These are phyloP conservation scores for Sinocyclocheilus anophthalmus DNA, from an alignment of 2,113 vertebrate genomes.

Conservation along the genomic window DNA sequence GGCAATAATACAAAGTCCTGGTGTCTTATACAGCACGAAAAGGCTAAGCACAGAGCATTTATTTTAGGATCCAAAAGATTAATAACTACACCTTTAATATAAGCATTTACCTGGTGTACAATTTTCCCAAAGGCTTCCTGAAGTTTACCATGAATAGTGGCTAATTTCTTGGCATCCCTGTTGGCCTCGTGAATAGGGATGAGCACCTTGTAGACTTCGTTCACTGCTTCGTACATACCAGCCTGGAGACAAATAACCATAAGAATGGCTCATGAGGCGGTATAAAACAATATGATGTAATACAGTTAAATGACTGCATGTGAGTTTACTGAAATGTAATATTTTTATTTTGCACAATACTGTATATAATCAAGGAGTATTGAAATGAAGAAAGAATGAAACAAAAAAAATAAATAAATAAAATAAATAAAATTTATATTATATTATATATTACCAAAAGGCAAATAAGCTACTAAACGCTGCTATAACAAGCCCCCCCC, in stretches of 20 bases:
- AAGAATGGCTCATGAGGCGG: neutral
- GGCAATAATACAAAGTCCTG: constrained; percentile 41
- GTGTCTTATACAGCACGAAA: neutral
- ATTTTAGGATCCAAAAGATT: constrained; percentile 20
- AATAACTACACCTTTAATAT: neutral
- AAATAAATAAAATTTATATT: neutral
- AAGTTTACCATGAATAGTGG: constrained; percentile 99
- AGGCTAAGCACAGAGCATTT: neutral
- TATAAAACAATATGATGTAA: constrained; percentile 9
- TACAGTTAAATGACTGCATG: neutral
- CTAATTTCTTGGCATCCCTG: constrained; percentile 96
- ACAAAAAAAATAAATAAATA: no score
- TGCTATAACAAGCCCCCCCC: neutral
- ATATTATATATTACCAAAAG: neutral
- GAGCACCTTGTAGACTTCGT: constrained; percentile 98
- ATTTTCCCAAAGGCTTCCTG: constrained; percentile 99
- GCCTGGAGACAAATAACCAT: constrained; percentile 74
- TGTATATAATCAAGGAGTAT: neutral
- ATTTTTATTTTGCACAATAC: neutral
- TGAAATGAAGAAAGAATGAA: neutral
- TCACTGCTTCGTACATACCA: constrained; percentile 98
- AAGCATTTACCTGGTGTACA: constrained; percentile 92
- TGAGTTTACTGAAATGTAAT: neutral
- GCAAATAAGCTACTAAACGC: neutral
- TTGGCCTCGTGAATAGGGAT: constrained; percentile 98